phyloP scores from a whole-genome alignment of 2,797 vertebrate species.

The Acrossocheilus fasciatus region DNA sequence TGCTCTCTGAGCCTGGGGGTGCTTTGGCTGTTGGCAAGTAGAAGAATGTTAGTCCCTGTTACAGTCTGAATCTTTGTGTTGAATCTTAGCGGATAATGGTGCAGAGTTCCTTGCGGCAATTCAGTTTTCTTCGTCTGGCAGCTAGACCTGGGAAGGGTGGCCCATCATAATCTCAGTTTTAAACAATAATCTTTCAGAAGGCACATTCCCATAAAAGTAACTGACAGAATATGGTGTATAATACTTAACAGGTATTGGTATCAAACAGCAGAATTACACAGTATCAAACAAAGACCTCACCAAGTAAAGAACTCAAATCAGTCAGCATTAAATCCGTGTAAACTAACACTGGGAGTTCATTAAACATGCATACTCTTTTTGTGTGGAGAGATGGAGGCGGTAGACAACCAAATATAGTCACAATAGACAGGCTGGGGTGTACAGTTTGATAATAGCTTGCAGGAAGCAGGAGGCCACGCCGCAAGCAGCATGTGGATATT shows the following conservation, averaged over 20 bases:
- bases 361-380: constrained; percentile 2
- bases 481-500: constrained; percentile 12
- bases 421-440: constrained; percentile 6
- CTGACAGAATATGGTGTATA: background rate
- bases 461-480: constrained; percentile 11
- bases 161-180: background rate
- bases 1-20: background rate
- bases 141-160: background rate
- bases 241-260: background rate
- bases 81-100: background rate
- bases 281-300: background rate
- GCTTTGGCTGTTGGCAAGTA: background rate
- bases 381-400: constrained; percentile 7
- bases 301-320: background rate
- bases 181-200: background rate
- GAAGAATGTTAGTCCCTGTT: background rate
- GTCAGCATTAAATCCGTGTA: background rate
- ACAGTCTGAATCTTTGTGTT: background rate
- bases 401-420: constrained; percentile 10
- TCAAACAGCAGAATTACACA: background rate
- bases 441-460: constrained; percentile 20
- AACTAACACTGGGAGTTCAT: background rate
- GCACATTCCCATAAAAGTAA: background rate
- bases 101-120: background rate
- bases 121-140: background rate